Base-by-base conservation (phyloP, 1,140 invertebrate genomes). In the Heterodera schachtii region DNA sequence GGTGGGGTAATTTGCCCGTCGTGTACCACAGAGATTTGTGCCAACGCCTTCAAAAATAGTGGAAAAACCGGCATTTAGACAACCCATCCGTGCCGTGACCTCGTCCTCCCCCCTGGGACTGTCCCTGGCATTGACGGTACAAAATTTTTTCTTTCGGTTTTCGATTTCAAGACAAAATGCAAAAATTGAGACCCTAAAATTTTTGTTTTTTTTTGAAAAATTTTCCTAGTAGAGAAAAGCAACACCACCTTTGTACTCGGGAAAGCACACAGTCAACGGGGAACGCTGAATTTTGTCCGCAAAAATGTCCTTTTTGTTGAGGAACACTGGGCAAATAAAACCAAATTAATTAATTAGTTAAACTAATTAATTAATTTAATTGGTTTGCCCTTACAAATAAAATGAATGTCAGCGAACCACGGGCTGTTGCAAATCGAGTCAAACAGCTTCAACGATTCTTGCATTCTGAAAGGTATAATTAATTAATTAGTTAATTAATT, bases 221-320 rank as follows among this genome's bases (percentile, higher is more conserved):
- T 21, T 69, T 31, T 0, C 3, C 44, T 41, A 69, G 8, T 69
- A 0, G 16, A 69, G 7, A 46, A 47, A 78, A 4, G 80, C 73
- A 3, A 77, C 80, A 89, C 90, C 80, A 89, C 90, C 90, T 77
- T 88, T 90, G 82, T 91, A 91, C 73, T 91, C 90, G 3, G 90
- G 90, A 76, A 91, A 91, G 71, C 90, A 91, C 13, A 87, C 83
- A 11, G 87, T 89, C 41, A 91, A 80, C 71, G 91, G 88, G 0
- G 90, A 90, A 60, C 88, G 84, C 4, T 73, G 69, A 41, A 90
- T 90, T 77, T 91, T 90, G 67, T 90, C 88, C 8, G 88, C 87
- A 74, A 89, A 90, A 64, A 89, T 69, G 78, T 89, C 88, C 60
- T 90, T 91, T 78, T 90, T 90, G 80, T 90, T 90, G 13, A 90